Evolutionary conservation across 2,888 invertebrate genomes (phyloP), one percentile per base, ranked within the genome.

Genomic region (Athetis lepigone): DNA sequence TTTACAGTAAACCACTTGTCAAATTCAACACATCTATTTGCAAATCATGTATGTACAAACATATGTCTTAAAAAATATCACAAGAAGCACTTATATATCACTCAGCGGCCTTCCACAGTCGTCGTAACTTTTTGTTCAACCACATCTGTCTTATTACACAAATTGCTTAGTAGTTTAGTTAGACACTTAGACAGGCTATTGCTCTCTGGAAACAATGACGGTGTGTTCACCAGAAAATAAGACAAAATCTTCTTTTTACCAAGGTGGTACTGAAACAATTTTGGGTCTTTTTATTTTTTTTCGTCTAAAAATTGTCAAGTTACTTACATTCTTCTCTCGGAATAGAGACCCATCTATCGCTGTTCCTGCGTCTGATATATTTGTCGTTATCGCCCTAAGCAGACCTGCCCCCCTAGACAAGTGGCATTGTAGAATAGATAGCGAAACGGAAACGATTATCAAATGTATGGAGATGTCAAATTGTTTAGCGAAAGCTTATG

Each of bases 181-280:
- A 29, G n/a, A 19, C 19, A 37, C 18, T 52, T 36, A 64, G 23
- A 2, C 7, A 39, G 13, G 11, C 29, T 37, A 29, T 21, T n/a
- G 42, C 8, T 65, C 8, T 37, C 29, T 45, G 29, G 33, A 66
- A 39, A 66, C 37, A 55, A 55, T 39, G 29, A 19, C 19, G 25
- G n/a, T 54, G 23, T 16, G 16, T 3, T 16, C 21, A 19, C 11
- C 13, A 27, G 13, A 27, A 29, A 57, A 27, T n/a, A n/a, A n/a
- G n/a, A n/a, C n/a, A n/a, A 25, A 27, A 39, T 23, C n/a, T 21
- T 43, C 16, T 23, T 19, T 50, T 6, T 11, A 18, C 9, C 25
- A 58, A 58, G 36, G 16, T 19, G 8, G 7, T 23, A n/a, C 1
- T 23, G 2, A 43, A 16, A 23, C 29, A 33, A 29, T 33, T 33